Base-by-base conservation (phyloP, 2,113 vertebrate genomes). In the Sminthopsis crassicaudata region DNA sequence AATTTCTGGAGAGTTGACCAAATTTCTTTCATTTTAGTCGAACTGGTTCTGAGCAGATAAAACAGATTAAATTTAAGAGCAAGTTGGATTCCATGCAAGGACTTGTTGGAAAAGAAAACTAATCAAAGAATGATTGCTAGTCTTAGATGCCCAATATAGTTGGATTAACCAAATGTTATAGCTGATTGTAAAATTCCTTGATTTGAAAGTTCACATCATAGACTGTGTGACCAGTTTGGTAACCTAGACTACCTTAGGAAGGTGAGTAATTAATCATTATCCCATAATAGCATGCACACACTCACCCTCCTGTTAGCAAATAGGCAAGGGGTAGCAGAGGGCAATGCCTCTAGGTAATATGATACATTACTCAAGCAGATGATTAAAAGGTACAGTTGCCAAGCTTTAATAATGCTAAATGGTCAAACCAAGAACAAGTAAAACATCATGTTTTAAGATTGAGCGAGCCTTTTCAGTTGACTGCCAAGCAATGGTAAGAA, bases 251-350 rank as follows among this genome's bases (percentile, higher is more conserved):
- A 96, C 96, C 97, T 95, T 95, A 97, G 96, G 94, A 98, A 93
- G 96, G 89, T 76, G 22, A 94, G 96, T 95, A 98, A 98, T 97
- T 98, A 97, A 98, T 98, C 97, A 98, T 96, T 96, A 97, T 97
- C 98, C 97, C 97, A 91, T 95, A 95, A 94, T 46, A 97, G 95
- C 67, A 8, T 60, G 93, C 96, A 96, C 96, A 11, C 91, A 97
- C 97, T 98, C 96, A 92, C 94, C 95, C 95, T 93, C 94, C 95
- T 93, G 94, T 94, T 98, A 96, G 97, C 96, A 96, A 23, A 60
- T 2, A 76, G 25, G 27, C 95, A 94, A 97, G 95, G 90, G 95
- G 94, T 97, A 96, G 97, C 93, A 19, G 67, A 97, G 96, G 96
- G 97, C 94, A 93, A 10, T 93, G 54, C 95, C 93, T 97, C 94